These are phyloP conservation scores for Mythimna lalbum DNA, from an alignment of 2,888 invertebrate species.

Conservation along the genomic window DNA sequence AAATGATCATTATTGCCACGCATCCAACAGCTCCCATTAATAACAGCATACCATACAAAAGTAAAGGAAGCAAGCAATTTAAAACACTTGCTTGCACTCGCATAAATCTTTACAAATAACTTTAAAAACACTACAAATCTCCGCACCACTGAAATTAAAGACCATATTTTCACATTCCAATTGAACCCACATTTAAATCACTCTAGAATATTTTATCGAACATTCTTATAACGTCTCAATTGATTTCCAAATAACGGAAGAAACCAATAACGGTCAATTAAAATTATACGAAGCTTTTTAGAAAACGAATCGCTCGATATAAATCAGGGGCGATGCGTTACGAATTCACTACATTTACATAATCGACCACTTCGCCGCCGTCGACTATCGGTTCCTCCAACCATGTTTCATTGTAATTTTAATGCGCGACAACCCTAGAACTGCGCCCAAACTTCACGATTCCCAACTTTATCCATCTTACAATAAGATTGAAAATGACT, in stretches of 20 bases:
- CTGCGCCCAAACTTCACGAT: slow-evolving; percentile 1
- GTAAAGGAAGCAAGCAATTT: slow-evolving; percentile 47
- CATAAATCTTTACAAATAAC: slow-evolving; percentile 56
- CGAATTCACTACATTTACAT: slow-evolving; percentile 70
- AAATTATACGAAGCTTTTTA: slow-evolving; percentile 64
- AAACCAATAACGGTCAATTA: slow-evolving; percentile 64
- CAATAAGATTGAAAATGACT: slow-evolving; percentile 28
- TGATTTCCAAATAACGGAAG: slow-evolving; percentile 64
- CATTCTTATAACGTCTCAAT: slow-evolving; percentile 62
- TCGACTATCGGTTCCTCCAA: slow-evolving; percentile 67
- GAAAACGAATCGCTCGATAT: slow-evolving; percentile 64
- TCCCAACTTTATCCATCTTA: slow-evolving; percentile 13
- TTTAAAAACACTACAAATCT: slow-evolving; percentile 48
- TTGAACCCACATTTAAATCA: slow-evolving; percentile 56
- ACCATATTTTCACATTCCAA: slow-evolving; percentile 50
- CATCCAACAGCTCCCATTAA: slow-evolving; percentile 36
- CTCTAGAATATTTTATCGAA: slow-evolving; percentile 55
- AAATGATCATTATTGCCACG: slow-evolving; percentile 34
- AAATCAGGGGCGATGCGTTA: slow-evolving; percentile 65
- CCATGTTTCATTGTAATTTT: slow-evolving; percentile 76
- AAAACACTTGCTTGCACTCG: slow-evolving; percentile 36
- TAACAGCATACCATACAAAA: slow-evolving; percentile 27
- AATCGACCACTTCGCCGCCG: slow-evolving; percentile 70
- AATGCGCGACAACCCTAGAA: slow-evolving; percentile 61
- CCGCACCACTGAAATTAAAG: slow-evolving; percentile 41